Conservation (phyloP, 2,797 vertebrate genomes). For the Acanthurus leucopareius region DNA sequence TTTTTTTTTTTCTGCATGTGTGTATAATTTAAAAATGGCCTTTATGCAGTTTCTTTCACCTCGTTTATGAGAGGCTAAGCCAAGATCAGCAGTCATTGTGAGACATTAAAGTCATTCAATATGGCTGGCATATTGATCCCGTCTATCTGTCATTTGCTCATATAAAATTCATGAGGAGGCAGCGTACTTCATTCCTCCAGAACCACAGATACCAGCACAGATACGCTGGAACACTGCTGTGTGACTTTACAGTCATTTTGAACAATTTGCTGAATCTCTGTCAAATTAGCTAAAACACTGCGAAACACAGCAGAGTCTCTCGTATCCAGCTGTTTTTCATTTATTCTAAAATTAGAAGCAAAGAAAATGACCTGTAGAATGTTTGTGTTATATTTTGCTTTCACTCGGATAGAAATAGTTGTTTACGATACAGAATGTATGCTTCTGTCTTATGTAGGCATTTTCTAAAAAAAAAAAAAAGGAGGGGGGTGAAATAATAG, state of each 20-base stretch:
- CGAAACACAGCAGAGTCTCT: too few relatives aligned
- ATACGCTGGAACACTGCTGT: constrained; percentile 39
- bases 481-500: constrained; percentile 24
- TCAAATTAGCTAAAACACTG: background rate
- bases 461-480: constrained; percentile 26
- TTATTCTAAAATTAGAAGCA: background rate
- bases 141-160: constrained; percentile 62
- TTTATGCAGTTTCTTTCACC: constrained; percentile 21
- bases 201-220: constrained; percentile 64
- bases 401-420: constrained; percentile 9
- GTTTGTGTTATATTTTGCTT: background rate
- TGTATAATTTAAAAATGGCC: constrained; percentile 32
- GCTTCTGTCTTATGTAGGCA: constrained; percentile 9
- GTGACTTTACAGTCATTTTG: constrained; percentile 31
- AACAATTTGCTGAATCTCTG: constrained; percentile 24
- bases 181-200: constrained; percentile 34
- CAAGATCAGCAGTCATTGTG: constrained; percentile 59
- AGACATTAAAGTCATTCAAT: constrained; percentile 72
- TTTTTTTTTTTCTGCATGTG: constrained; percentile 11
- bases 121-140: constrained; percentile 62
- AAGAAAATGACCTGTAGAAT: background rate
- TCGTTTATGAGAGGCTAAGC: constrained; percentile 36
- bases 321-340: background rate
- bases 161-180: constrained; percentile 73
- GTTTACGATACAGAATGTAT: constrained; percentile 9